Percentiles rank a stretch among this genome's conserved stretches.
Evolutionary conservation across 1,140 invertebrate genomes (phyloP).

Genomic region (Galleria mellonella): DNA sequence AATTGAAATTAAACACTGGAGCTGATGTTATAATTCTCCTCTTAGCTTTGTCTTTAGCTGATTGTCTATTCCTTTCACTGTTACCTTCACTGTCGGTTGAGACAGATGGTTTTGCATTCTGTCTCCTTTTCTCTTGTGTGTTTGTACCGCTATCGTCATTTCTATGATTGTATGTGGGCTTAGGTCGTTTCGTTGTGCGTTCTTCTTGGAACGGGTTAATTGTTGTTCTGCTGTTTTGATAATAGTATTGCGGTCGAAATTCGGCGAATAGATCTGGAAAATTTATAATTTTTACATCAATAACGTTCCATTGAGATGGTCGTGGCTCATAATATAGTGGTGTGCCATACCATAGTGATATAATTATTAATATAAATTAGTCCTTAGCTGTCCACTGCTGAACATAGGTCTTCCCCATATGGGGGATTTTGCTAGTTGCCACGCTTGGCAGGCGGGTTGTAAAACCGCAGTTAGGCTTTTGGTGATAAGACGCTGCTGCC

Average conservation of each 20-base stretch:
- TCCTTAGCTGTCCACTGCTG: no score
- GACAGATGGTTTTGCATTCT: not conserved
- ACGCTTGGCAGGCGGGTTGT: no score
- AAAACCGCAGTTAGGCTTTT: no score
- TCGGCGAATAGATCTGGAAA: constrained; percentile 47
- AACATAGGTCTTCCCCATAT: no score
- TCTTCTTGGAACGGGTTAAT: constrained; percentile 2
- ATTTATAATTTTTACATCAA: no score
- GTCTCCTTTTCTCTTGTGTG: no score
- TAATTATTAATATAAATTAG: no score
- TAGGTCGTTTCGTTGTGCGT: constrained; percentile 20
- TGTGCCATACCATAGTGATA: no score
- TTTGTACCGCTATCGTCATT: not conserved
- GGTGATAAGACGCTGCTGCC: no score
- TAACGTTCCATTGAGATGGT: no score
- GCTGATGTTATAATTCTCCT: not conserved
- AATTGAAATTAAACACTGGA: not conserved
- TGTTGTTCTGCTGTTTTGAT: not conserved
- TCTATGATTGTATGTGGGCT: constrained; percentile 2
- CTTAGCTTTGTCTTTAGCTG: not conserved
- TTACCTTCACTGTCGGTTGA: not conserved
- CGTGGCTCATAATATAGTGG: no score
- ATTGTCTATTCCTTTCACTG: not conserved
- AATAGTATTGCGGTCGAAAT: constrained; percentile 22
- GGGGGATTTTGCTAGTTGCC: no score